Evolutionary conservation across 2,888 invertebrate species (phyloP), one percentile per base, ranked within the genome.

Genomic region (Barypeithes pellucidus): DNA sequence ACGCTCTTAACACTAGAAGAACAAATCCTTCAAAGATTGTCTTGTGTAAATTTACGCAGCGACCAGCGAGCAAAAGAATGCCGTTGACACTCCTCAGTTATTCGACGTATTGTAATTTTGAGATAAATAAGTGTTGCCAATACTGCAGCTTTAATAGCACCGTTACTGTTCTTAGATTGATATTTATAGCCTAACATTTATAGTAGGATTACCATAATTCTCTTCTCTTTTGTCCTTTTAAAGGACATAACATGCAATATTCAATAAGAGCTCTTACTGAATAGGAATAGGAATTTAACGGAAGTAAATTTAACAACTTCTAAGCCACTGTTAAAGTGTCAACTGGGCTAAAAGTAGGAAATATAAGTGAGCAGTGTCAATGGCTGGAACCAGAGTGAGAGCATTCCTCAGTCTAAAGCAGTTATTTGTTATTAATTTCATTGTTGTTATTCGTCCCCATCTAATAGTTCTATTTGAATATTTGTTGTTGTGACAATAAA

Each of bases 31-130:
- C 62, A 36, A 65, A 50, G 18, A 29, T 50, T 33, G 29, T 33
- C 20, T 12, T 5, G 22, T 33, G 24, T 33, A 54, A 22, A 68
- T 68, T 68, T 67, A 72, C 72, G 72, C 72, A 67, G 72, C 52
- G 45, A 33, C 57, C 20, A 33, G 3, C 39, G 52, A 33, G 45
- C 70, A 20, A 61, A 69, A 70, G 74, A 74, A 74, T 74, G 74
- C 70, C 62, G 74, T 74, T 70, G 74, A 70, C 74, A 74, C 74
- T 67, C 74, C 74, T 74, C 67, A 72, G 72, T 72, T 72, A 72
- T 72, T 67, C 72, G 62, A 67, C 59, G 43, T 22, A 72, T 72
- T 72, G 67, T 72, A 72, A 72, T 67, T 66, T 72, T 67, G 54
- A 72, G 52, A 60, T 70, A 45, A 63, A 57, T 68, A 68, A 61